These are phyloP conservation scores for Lasioglossum calceatum DNA, from an alignment of 2,888 invertebrate species.

Conservation along the genomic window DNA sequence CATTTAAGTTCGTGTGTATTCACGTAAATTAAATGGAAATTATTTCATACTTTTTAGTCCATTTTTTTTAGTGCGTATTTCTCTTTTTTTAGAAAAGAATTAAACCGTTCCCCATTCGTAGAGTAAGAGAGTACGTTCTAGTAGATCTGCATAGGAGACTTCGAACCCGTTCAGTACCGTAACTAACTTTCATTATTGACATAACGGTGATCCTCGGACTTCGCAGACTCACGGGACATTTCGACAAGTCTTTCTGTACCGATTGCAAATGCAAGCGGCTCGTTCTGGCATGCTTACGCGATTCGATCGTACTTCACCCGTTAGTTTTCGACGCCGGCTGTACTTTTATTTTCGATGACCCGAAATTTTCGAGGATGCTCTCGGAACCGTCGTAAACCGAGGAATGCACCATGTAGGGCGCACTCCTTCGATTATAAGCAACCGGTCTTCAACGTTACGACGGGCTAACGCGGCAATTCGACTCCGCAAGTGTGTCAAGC, in stretches of 20 bases:
- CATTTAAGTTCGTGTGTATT: too few species aligned
- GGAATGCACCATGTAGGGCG: conserved; percentile 6
- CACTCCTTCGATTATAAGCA: background rate
- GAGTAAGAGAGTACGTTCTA: background rate
- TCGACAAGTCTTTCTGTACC: background rate
- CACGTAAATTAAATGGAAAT: too few species aligned
- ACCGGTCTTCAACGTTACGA: background rate
- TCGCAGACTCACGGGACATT: background rate
- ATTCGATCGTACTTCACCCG: background rate
- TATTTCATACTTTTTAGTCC: too few species aligned
- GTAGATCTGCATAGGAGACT: background rate
- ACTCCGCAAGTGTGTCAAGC: conserved; percentile 17
- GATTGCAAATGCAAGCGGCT: background rate
- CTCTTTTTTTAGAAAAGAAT: background rate
- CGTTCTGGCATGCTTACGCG: background rate
- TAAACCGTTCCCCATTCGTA: background rate
- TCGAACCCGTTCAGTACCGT: background rate
- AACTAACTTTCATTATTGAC: conserved; percentile 4
- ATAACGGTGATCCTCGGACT: background rate
- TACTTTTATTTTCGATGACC: conserved; percentile 18
- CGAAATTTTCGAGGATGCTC: background rate
- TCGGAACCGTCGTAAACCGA: background rate
- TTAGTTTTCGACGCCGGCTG: background rate
- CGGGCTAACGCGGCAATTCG: conserved; percentile 1
- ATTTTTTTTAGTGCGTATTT: too few species aligned